These are phyloP conservation scores for Sinocyclocheilus anshuiensis DNA, from an alignment of 2,113 vertebrate genomes.

Conservation along the genomic window DNA sequence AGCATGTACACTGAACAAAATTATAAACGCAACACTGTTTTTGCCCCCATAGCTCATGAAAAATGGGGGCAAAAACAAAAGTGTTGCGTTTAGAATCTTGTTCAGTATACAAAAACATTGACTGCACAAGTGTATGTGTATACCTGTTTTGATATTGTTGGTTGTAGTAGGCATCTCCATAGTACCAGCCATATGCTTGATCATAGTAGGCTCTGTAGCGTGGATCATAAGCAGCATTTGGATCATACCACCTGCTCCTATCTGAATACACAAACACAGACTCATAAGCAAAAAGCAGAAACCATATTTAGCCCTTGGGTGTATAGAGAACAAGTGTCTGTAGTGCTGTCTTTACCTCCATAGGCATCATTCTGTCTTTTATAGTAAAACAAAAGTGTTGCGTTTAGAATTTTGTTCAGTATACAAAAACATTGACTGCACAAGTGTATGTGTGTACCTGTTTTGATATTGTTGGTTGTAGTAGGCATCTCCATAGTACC, in stretches of 20 bases:
- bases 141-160: conserved; percentile 61
- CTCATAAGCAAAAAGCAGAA: background rate
- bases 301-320: background rate
- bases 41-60: too few relatives aligned
- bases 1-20: background rate
- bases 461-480: conserved; percentile 62
- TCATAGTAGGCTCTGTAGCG: conserved; percentile 85
- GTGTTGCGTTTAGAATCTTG: too few relatives aligned
- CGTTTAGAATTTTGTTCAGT: too few relatives aligned
- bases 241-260: conserved; percentile 75
- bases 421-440: background rate
- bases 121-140: background rate
- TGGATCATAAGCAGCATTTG: conserved; percentile 80
- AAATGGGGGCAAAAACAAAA: too few relatives aligned
- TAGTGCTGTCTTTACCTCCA: conserved; percentile 62
- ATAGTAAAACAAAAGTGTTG: conserved; percentile 66
- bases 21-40: too few relatives aligned
- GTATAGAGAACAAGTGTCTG: background rate
- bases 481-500: conserved; percentile 80
- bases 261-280: conserved; percentile 63
- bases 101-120: background rate
- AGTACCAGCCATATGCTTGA: conserved; percentile 81
- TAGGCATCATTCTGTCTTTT: conserved; percentile 79
- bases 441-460: conserved; percentile 43
- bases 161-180: conserved; percentile 76